Evolutionary conservation across 2,888 invertebrate genomes (phyloP), one percentile per base, ranked within the genome.

Genomic region (Patella ulyssiponensis): DNA sequence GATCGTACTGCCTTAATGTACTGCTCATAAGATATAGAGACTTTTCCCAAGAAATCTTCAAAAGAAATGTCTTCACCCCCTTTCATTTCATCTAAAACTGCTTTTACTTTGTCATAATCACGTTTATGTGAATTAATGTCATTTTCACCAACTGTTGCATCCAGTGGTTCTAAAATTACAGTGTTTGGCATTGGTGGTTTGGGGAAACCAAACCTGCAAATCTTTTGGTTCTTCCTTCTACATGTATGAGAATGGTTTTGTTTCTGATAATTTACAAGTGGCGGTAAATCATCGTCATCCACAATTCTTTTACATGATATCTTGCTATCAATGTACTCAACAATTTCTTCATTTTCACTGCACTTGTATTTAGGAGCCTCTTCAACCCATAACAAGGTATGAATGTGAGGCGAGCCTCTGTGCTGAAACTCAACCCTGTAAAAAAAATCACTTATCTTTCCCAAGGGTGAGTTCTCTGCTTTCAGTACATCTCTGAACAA

Each of bases 371-470:
- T 79, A 33, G 81, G 82, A 0, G 84, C 81, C 78, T 80, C 72
- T 53, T 82, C 76, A 7, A 82, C 79, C 83, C 85, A 84, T n/a
- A 77, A 74, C 53, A 85, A 69, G 74, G 80, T 79, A 64, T 86
- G 85, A 2, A 84, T 80, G 76, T 85, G 83, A 12, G 86, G 85
- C 9, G 82, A 83, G 1, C 86, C 86, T 12, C 85, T 74, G n/a
- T 81, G 81, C 71, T 86, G 87, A 86, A 33, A 87, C 84, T 84
- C 85, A 12, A 83, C 82, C 27, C 83, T 76, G 71, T 80, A 84
- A 70, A 81, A 82, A 82, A 72, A 84, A 71, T 86, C 84, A 15
- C 27, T 27, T 12, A 83, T 73, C 58, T 82, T 70, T 17, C 84
- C 82, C 27, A 84, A 69, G 51, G 84, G 83, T 20, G 80, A 79